Base-by-base conservation (phyloP, 2,888 invertebrate species). In the Glaucopsyche alexis region DNA sequence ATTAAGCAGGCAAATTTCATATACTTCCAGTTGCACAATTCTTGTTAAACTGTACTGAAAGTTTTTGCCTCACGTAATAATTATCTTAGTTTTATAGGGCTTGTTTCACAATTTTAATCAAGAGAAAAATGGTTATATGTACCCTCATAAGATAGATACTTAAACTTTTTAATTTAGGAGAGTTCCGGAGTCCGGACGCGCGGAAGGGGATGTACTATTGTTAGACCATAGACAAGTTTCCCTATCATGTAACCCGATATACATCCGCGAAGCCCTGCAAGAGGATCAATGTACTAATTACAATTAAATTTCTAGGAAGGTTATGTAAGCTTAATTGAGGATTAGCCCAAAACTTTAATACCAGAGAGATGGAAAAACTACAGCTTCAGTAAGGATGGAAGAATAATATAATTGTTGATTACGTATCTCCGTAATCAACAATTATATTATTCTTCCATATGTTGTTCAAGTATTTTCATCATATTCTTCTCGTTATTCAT, bases 221-320 rank as follows among this genome's bases (percentile, higher is more conserved):
- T 60, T 60, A 60, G 60, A 60, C 60, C 60, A 60, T 60, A 60
- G 60, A 60, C 60, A 60, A 60, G 60, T 38, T 8, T 47, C 60
- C 60, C 60, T 29, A 29, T 7, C 60, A 14, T 38, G 60, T 29
- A 60, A 60, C 60, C 38, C 60, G 29, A 60, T 16, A 60, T 29
- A 38, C 60, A 38, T 60, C 60, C 60, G 60, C 29, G 60, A 60
- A 60, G 60, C 60, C 60, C 29, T 13, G 60, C 60, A 60, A 60
- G 55, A 60, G 60, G 60, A 60, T 60, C 38, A 60, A 60, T 60
- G 60, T 60, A 60, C 60, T 60, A 60, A 60, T 60, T 60, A 60
- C 60, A 60, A 14, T 29, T 60, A 60, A 29, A 60, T 38, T 60
- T 60, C 60, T 60, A 60, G 29, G 60, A 60, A 60, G 60, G 60